Conservation (phyloP, 2,888 invertebrate genomes). For the Merodon equestris region DNA sequence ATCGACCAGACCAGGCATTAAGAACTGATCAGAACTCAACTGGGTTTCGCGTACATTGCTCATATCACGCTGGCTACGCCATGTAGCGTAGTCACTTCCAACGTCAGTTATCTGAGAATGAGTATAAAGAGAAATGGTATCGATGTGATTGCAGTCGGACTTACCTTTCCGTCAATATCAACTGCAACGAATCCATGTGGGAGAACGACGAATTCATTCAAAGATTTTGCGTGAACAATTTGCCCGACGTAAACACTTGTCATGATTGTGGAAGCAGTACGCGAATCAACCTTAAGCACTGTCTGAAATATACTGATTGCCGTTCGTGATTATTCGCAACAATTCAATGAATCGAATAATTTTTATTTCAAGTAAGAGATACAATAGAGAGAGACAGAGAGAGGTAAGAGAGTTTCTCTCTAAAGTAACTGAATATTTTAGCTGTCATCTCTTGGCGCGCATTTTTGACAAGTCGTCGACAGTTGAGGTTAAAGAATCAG, state of each 20-base stretch:
- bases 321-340: too few species aligned
- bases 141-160: neutral
- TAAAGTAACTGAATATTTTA: too few species aligned
- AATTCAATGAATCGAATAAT: too few species aligned
- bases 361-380: too few species aligned
- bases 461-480: too few species aligned
- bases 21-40: slow-evolving; percentile 81
- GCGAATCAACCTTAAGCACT: too few species aligned
- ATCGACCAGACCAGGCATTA: slow-evolving; percentile 93
- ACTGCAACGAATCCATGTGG: slow-evolving; percentile 81
- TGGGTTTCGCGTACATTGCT: slow-evolving; percentile 66
- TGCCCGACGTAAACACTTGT: slow-evolving; percentile 76
- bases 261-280: slow-evolving; percentile 68
- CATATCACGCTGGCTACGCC: slow-evolving; percentile 60
- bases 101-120: slow-evolving; percentile 78
- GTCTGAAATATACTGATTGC: too few species aligned
- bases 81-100: slow-evolving; percentile 74
- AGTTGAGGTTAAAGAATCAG: too few species aligned
- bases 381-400: too few species aligned
- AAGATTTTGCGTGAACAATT: slow-evolving; percentile 77
- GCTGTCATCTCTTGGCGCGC: too few species aligned
- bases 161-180: slow-evolving; percentile 81
- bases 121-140: slow-evolving; percentile 1
- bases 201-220: slow-evolving; percentile 78
- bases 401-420: too few species aligned